Evolutionary conservation across 2,113 vertebrate genomes (phyloP), one percentile per base, ranked within the genome.

Genomic region (Athene cunicularia): DNA sequence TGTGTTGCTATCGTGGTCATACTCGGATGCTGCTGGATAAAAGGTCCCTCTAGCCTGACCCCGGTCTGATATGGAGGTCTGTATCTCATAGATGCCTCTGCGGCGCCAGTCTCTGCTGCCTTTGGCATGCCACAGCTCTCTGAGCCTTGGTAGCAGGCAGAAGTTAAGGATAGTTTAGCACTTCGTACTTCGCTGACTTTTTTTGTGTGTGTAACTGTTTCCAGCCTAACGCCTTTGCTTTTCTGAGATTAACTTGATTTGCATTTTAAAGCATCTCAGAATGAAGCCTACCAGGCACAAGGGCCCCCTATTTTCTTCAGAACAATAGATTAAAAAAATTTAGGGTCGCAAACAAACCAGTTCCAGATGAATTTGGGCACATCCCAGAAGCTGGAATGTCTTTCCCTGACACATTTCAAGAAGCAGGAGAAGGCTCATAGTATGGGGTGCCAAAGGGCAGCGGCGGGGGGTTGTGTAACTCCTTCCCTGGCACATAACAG

Each of bases 281-380:
- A 73, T 41, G 45, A 95, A 89, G 41, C 52, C n/a, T 80, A 39
- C 58, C 47, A 62, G 45, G 24, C 58, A 70, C n/a, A 37, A 86
- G 59, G 47, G 50, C 67, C 47, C 39, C 50, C 56, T 77, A 8
- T 91, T 91, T 92, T 91, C 72, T 84, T 77, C n/a, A 62, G 39
- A 91, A 94, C 59, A 95, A 84, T 79, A 84, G 73, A 37, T 37
- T 76, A 50, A 73, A 71, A 77, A 86, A 63, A 92, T 88, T 77
- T 26, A 70, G 63, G 12, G 33, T n/a, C 86, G 41, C 59, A 86
- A 77, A 93, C 55, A 81, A 90, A 71, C 26, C 17, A 47, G 16
- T 59, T 37, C 41, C 67, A 77, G 75, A 83, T 47, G 67, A 80
- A 66, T 91, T 33, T 71, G 58, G 37, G 41, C 58, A 62, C 58